Conservation (phyloP, 2,797 vertebrate species). For the Halcyon leucocephala region DNA sequence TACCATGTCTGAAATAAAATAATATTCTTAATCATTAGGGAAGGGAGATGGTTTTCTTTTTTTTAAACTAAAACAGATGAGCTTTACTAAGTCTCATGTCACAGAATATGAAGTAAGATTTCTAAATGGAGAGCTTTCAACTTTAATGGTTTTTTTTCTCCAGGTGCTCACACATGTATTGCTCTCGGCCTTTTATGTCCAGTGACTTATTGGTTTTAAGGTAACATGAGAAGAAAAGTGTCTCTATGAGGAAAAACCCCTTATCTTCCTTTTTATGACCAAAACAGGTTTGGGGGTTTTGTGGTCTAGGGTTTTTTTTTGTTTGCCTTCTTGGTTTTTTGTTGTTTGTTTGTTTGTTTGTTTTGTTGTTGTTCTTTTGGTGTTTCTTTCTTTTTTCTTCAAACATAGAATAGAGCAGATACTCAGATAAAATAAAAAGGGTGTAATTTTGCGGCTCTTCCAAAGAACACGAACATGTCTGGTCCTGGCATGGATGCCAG, state of each 20-base stretch:
- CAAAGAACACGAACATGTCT: fast-evolving
- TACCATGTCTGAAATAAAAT: background rate
- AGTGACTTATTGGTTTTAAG: background rate
- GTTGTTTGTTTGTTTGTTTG: background rate
- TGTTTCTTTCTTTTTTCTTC: background rate
- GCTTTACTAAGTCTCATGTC: background rate
- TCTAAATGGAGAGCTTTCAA: background rate
- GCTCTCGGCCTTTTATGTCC: background rate
- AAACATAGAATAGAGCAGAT: background rate
- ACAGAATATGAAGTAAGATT: background rate
- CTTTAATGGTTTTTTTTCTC: background rate
- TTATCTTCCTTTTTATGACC: background rate
- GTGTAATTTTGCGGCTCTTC: background rate
- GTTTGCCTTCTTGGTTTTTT: too few relatives aligned
- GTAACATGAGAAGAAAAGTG: background rate
- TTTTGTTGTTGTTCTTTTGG: too few relatives aligned
- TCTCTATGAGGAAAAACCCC: background rate
- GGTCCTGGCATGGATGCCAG: background rate
- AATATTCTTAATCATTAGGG: background rate
- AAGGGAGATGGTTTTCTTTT: background rate
- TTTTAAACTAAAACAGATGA: background rate
- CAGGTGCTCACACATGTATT: background rate
- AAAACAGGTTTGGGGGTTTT: background rate
- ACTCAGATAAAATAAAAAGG: background rate
- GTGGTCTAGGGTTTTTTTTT: background rate